Evolutionary conservation across 2,113 vertebrate species (phyloP), one percentile per base, ranked within the genome.

Genomic region (Tyrannus savana): DNA sequence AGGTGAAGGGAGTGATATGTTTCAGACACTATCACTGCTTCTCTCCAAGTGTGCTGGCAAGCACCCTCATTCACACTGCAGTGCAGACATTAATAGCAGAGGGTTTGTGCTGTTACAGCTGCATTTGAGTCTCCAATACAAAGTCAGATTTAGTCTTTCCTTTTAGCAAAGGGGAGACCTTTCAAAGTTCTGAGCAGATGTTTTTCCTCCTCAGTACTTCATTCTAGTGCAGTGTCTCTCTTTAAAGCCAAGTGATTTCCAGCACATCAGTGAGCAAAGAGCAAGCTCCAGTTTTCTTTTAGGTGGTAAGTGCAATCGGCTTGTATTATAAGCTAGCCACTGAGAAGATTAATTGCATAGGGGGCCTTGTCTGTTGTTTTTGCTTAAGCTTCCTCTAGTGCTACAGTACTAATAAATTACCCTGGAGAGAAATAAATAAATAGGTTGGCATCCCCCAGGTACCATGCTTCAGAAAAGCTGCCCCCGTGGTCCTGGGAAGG

Each of bases 371-470:
- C 56, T 44, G 50, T 71, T 63, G 79, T 47, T 84, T 89, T 89
- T 69, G 66, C 75, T 82, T 94, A 94, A 77, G 67, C 91, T 94
- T 96, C 78, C 93, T 92, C 78, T 83, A 94, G 87, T 93, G 82
- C 91, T 95, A 88, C 66, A 97, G 93, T 95, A 96, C 84, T 96
- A 97, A 96, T 95, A 96, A 97, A 95, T 97, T 95, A 96, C 84
- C 93, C 94, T 95, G 93, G 96, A 95, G 49, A 96, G 83, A 94
- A 91, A 93, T 86, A 89, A 98, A 98, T 98, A 98, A 98, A 98
- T 97, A 98, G 46, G 82, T 74, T 89, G 88, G 76, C 80, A 84
- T 92, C 72, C 95, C 94, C 95, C 87, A 93, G 84, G 44, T 19
- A 83, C 83, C 69, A 33, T 7, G 12, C 67, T 85, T 90, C 60